Percentiles rank a stretch among this genome's conserved stretches.
Conservation (phyloP, 2,888 invertebrate genomes). For the Epistrophe eligans region DNA sequence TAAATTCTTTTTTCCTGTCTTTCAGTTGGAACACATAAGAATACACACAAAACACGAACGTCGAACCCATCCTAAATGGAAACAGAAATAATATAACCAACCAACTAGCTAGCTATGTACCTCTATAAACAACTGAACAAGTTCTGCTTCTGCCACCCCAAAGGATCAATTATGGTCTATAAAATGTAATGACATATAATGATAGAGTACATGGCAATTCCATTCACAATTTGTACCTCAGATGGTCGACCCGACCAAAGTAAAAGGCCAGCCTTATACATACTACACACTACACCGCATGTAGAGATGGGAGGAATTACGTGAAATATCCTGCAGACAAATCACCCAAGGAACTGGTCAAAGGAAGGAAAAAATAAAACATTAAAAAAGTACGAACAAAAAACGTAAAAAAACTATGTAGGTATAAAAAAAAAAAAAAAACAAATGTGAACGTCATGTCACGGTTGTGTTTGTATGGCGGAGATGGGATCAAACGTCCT, state of each 20-base stretch:
- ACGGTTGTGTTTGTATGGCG: constrained; percentile 56
- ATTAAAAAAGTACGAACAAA: constrained; percentile 25
- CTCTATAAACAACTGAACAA: constrained; percentile 48
- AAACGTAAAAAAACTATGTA: constrained; percentile 18
- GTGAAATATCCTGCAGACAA: constrained; percentile 75
- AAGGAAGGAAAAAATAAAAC: constrained; percentile 62
- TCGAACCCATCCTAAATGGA: background rate
- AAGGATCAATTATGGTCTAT: constrained; percentile 79
- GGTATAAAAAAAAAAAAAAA: constrained; percentile 50
- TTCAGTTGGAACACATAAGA: background rate
- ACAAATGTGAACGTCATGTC: constrained; percentile 63
- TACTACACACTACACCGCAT: constrained; percentile 5
- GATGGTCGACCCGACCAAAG: constrained; percentile 51
- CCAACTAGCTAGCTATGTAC: constrained; percentile 45
- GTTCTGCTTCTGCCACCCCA: constrained; percentile 74
- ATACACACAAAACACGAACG: constrained; percentile 6
- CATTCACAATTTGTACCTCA: constrained; percentile 74
- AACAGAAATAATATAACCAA: constrained; percentile 49
- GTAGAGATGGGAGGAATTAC: constrained; percentile 59
- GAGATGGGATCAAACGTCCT: constrained; percentile 75
- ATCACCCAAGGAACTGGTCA: constrained; percentile 74
- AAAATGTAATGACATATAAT: constrained; percentile 84
- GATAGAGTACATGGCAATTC: constrained; percentile 80
- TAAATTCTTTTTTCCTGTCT: constrained; percentile 37
- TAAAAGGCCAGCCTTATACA: constrained; percentile 39